Conservation (phyloP, 2,797 vertebrate genomes). For the Capromys pilorides region DNA sequence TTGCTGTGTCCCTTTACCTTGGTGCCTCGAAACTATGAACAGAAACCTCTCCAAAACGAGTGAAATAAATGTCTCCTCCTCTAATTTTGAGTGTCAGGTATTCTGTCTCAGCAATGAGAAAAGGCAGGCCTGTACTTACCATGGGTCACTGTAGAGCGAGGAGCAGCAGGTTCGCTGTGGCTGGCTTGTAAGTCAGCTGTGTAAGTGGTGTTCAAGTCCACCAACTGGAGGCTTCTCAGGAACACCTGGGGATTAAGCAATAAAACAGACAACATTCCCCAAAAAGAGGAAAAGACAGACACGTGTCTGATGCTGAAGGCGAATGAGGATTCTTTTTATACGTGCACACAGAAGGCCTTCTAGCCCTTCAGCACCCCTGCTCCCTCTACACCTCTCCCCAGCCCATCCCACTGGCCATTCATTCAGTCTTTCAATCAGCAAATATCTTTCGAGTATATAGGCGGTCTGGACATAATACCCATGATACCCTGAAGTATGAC, state of each 20-base stretch:
- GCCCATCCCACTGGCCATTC: background rate
- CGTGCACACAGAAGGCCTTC: background rate
- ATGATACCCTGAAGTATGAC: background rate
- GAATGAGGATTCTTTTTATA: background rate
- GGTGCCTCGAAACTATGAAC: background rate
- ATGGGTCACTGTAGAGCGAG: background rate
- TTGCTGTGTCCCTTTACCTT: background rate
- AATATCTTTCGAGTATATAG: background rate
- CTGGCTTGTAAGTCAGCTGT: constrained; percentile 91
- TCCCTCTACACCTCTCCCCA: background rate
- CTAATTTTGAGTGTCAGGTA: background rate
- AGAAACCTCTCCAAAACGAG: background rate
- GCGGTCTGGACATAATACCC: background rate
- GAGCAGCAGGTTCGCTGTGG: constrained; percentile 91
- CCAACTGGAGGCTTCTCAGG: constrained; percentile 92
- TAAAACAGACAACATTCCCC: background rate
- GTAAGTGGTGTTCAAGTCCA: constrained; percentile 91
- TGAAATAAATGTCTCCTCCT: background rate
- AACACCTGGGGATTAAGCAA: constrained; percentile 86
- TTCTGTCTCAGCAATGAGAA: background rate
- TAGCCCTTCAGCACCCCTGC: background rate
- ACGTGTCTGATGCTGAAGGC: background rate
- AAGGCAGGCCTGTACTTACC: background rate
- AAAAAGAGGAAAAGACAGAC: background rate
- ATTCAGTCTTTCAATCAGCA: background rate